A percentile compares a stretch with the other conserved stretches of the same genome.
phyloP scores from a whole-genome alignment of 2,113 vertebrate genomes.

The Cyrtonyx montezumae region DNA sequence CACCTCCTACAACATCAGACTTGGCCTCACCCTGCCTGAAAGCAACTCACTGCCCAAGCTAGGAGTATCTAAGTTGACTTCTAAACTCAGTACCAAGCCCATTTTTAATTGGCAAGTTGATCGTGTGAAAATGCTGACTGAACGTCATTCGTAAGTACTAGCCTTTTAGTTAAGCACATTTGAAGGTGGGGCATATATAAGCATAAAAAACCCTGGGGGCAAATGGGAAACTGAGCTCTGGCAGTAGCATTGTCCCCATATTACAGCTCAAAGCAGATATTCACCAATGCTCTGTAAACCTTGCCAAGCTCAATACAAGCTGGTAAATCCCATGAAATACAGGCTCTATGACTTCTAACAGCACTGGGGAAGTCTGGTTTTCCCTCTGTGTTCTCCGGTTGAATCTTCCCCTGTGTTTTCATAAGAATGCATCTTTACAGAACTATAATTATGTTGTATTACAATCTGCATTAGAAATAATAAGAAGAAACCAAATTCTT shows the following conservation, averaged over 20 bases:
- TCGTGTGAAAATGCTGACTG: slow-evolving; percentile 76
- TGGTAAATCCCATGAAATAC: not conserved
- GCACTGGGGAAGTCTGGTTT: not conserved
- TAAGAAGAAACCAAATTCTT: not conserved
- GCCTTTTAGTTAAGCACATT: slow-evolving; percentile 50
- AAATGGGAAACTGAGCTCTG: slow-evolving; percentile 54
- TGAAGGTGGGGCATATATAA: slow-evolving; percentile 36
- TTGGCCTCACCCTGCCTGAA: slow-evolving; percentile 71
- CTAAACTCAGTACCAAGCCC: slow-evolving; percentile 69
- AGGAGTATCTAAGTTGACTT: slow-evolving; percentile 73
- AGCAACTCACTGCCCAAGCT: slow-evolving; percentile 70
- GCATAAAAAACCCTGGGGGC: not conserved
- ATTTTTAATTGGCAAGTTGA: slow-evolving; percentile 70
- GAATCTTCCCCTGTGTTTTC: not conserved
- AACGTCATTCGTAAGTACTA: slow-evolving; percentile 22
- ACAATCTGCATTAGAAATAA: not conserved
- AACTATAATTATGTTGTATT: not conserved
- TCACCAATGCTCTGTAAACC: slow-evolving; percentile 2
- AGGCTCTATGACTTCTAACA: not conserved
- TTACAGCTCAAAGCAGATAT: not conserved
- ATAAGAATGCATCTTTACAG: not conserved
- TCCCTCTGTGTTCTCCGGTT: not conserved
- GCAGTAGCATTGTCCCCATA: slow-evolving; percentile 32
- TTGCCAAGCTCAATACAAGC: not conserved
- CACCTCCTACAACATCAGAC: slow-evolving; percentile 51